A percentile compares a stretch with the other conserved stretches of the same genome.
These are phyloP conservation scores for Macrostomum lignano DNA, from an alignment of 1,140 invertebrate genomes.

Conservation along the genomic window DNA sequence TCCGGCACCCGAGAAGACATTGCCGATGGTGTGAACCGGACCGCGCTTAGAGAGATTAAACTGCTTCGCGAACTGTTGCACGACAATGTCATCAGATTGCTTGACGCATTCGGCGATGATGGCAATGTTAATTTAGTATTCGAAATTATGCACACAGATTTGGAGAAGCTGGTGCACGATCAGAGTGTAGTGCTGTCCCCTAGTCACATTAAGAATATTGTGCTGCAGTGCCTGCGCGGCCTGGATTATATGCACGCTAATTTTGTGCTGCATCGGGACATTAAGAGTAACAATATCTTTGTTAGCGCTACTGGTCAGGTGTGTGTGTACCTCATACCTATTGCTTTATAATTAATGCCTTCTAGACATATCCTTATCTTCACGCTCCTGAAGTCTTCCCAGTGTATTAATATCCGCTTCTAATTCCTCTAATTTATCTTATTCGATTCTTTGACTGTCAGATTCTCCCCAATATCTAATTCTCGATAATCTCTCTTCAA, in stretches of 20 bases:
- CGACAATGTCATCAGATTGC: slow-evolving; percentile 82
- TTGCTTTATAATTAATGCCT: too few species aligned
- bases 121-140: slow-evolving; percentile 91
- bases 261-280: slow-evolving; percentile 79
- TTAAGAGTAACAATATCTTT: slow-evolving; percentile 66
- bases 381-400: too few species aligned
- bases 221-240: slow-evolving; percentile 56
- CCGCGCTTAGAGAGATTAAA: slow-evolving; percentile 74
- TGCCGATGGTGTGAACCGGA: slow-evolving; percentile 86
- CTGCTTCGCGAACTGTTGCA: slow-evolving; percentile 82
- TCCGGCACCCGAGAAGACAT: slow-evolving; percentile 68
- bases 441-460: too few species aligned
- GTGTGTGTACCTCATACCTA: too few species aligned
- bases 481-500: too few species aligned
- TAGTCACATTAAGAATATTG: slow-evolving; percentile 47
- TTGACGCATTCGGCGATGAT: slow-evolving; percentile 54
- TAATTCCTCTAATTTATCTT: too few species aligned
- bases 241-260: slow-evolving; percentile 97
- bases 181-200: not conserved
- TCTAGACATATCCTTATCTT: too few species aligned
- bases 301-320: too few species aligned
- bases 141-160: slow-evolving; percentile 96
- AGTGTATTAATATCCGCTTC: too few species aligned
- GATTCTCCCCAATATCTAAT: too few species aligned
- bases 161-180: slow-evolving; percentile 35